These are phyloP conservation scores for Darevskia nairensis DNA, from an alignment of 2,797 vertebrate species.

Conservation along the genomic window DNA sequence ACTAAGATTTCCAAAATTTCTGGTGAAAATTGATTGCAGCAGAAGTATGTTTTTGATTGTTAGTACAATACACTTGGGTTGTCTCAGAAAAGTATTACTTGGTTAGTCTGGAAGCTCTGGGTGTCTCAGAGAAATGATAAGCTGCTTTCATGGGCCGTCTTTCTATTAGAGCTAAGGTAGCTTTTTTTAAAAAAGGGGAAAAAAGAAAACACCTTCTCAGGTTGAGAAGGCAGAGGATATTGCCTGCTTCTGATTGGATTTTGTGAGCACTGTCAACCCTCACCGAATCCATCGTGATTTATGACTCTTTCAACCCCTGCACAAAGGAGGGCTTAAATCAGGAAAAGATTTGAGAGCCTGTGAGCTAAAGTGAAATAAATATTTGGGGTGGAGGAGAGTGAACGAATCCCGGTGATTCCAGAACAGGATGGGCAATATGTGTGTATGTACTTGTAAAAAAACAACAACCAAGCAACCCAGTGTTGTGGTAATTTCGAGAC, in stretches of 20 bases:
- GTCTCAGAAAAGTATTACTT: constrained; percentile 14
- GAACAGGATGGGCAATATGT: neutral
- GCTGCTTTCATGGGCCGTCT: constrained; percentile 16
- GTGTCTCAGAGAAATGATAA: constrained; percentile 45
- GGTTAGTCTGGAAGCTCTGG: constrained; percentile 31
- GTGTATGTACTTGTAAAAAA: neutral
- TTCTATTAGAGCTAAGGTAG: constrained; percentile 45
- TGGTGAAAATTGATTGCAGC: neutral
- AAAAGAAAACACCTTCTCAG: neutral
- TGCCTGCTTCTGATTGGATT: neutral
- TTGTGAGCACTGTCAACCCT: neutral
- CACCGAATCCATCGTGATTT: neutral
- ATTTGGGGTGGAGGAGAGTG: neutral
- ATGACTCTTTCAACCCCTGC: fast-evolving
- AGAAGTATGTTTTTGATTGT: constrained; percentile 19
- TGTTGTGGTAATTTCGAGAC: neutral
- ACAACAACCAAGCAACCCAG: neutral
- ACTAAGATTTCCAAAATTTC: constrained; percentile 25
- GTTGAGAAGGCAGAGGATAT: neutral
- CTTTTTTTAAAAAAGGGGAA: neutral
- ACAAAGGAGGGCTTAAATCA: neutral
- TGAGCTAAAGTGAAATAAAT: constrained; percentile 18
- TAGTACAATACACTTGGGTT: neutral
- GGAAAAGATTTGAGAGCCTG: neutral
- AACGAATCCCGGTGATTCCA: constrained; percentile 8